A percentile compares a stretch with the other conserved stretches of the same genome.
These are phyloP conservation scores for Oxyscelio sp. DNA, from an alignment of 2,888 invertebrate species.

Conservation along the genomic window DNA sequence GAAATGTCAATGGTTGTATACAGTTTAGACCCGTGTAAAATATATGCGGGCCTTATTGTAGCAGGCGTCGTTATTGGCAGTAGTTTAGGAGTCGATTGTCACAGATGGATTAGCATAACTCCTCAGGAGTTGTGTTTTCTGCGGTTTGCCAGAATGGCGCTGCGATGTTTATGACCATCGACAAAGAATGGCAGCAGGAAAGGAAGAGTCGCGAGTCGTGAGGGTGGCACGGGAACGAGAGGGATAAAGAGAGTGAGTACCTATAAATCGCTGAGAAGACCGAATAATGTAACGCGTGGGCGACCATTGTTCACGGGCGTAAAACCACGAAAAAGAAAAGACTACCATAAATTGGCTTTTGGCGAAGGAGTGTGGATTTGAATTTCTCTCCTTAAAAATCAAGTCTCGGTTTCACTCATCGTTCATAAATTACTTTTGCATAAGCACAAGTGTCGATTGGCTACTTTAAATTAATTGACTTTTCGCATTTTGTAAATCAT, in stretches of 20 bases:
- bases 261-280: slow-evolving; percentile 78
- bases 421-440: slow-evolving; percentile 59
- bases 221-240: slow-evolving; percentile 62
- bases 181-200: slow-evolving; percentile 79
- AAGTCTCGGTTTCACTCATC: slow-evolving; percentile 48
- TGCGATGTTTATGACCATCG: slow-evolving; percentile 77
- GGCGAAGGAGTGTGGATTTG: slow-evolving; percentile 44
- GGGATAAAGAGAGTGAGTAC: slow-evolving; percentile 69
- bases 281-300: slow-evolving; percentile 84
- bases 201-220: slow-evolving; percentile 76
- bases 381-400: slow-evolving; percentile 62
- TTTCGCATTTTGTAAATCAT: slow-evolving; percentile 60
- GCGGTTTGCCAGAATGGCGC: slow-evolving; percentile 76
- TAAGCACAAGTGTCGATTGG: slow-evolving; percentile 61
- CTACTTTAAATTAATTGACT: slow-evolving; percentile 68
- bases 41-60: slow-evolving; percentile 66
- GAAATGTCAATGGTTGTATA: slow-evolving; percentile 64
- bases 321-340: slow-evolving; percentile 80
- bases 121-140: slow-evolving; percentile 45
- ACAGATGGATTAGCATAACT: slow-evolving; percentile 73
- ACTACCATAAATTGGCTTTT: slow-evolving; percentile 81
- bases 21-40: slow-evolving; percentile 63
- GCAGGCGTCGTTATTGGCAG: slow-evolving; percentile 70
- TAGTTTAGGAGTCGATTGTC: slow-evolving; percentile 75
- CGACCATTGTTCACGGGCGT: slow-evolving; percentile 82